These are phyloP conservation scores for Vespertilio murinus DNA, from an alignment of 2,797 vertebrate genomes.

Conservation along the genomic window DNA sequence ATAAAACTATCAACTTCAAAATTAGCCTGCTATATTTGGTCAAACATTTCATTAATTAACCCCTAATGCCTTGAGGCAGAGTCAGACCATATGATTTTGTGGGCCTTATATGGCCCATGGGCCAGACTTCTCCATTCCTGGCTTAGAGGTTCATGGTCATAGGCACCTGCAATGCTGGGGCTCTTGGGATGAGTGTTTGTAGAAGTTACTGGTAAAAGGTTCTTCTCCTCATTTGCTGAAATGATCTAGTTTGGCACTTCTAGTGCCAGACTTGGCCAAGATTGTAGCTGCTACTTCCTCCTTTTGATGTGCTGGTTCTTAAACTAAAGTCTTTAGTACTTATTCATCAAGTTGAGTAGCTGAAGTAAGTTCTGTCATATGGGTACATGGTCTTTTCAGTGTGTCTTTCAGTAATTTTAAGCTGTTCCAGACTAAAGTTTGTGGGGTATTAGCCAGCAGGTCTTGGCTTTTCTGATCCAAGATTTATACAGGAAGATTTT, in stretches of 20 bases:
- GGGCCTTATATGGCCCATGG: too few species aligned
- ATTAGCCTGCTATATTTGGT: too few species aligned
- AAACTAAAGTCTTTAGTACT: conserved; percentile 33
- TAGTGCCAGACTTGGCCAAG: fast-evolving
- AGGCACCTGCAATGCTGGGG: fast-evolving
- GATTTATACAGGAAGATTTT: background rate
- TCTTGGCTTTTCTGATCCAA: background rate
- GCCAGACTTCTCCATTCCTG: too few species aligned
- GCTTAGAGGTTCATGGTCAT: fast-evolving
- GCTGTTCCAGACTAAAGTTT: background rate
- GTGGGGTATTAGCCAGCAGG: background rate
- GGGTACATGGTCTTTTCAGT: background rate
- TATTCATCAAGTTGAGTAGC: background rate
- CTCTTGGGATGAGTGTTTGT: fast-evolving
- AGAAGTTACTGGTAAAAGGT: background rate
- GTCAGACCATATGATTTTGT: too few species aligned
- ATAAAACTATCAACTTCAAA: too few species aligned
- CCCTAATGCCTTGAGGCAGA: too few species aligned
- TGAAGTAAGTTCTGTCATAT: background rate
- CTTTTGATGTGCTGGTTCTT: conserved; percentile 2
- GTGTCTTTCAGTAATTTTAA: background rate
- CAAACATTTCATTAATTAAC: too few species aligned
- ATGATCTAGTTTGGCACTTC: fast-evolving
- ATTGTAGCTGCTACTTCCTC: background rate
- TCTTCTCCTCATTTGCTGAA: background rate